Evolutionary conservation across 2,797 vertebrate species (phyloP), one percentile per base, ranked within the genome.

Genomic region (Okamejei kenojei): DNA sequence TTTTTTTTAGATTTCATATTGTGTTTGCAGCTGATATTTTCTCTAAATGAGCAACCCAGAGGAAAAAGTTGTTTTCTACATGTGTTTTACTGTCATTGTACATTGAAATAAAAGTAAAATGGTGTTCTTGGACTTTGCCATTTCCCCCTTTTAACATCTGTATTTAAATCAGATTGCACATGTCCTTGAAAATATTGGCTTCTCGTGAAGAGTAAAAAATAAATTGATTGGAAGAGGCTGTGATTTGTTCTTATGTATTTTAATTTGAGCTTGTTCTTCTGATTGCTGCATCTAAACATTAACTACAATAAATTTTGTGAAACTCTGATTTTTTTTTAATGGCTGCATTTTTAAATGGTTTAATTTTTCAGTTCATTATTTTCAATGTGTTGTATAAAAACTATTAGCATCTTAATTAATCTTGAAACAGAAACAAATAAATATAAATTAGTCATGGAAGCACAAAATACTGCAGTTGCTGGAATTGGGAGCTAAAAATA

Each of bases 301-400:
- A 74, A 91, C 74, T 73, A 9, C 26, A 54, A 90, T 90, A 38
- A 68, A 13, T 35, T 90, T 58, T 90, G n/a, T 71, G 35, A 68
- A 65, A 88, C 19, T 90, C 61, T 38, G 5, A 23, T 29, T 74
- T 23, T 54, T 65, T 90, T 91, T 26, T 38, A 73, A 73, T 71
- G 68, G n/a, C 21, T 73, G 88, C 9, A 91, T 38, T 91, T 38
- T 91, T 71, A 91, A 91, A 71, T 91, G 11, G 84, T 32, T 88
- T n/a, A 21, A 9, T 45, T 86, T 86, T 58, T 82, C 13, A 61
- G 54, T 84, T 84, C 29, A 54, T 54, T 54, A 54, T 84, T 29
- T 61, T 7, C 63, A 1, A 17, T n/a, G 82, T 86, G 26, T 32
- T 63, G n/a, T 86, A 63, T 86, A 86, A 63, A 63, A 13, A 29